Evolutionary conservation across 2,113 vertebrate genomes (phyloP).

Genomic region (Machaerirhynchus nigripectus): DNA sequence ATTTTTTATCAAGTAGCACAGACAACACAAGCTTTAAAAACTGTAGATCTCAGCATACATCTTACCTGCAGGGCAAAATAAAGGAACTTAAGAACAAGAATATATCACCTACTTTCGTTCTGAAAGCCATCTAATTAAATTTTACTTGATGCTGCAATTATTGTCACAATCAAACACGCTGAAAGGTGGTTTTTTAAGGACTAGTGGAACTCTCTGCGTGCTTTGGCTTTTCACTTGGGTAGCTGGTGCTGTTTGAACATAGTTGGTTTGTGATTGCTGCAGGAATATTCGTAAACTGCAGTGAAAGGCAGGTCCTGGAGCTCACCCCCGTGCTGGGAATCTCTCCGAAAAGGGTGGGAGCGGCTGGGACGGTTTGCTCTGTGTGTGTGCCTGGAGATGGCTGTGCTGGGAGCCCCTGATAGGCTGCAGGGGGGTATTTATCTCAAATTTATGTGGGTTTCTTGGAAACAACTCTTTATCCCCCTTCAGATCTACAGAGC

Average conservation of each 20-base stretch:
- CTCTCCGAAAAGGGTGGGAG: neutral
- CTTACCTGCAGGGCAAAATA: neutral
- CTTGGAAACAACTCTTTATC: neutral
- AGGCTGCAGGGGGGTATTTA: neutral
- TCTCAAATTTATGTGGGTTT: neutral
- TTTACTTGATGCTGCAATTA: neutral
- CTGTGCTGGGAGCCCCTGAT: neutral
- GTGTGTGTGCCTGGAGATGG: neutral
- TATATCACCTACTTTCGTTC: neutral
- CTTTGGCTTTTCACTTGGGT: neutral
- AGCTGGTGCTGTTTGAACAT: neutral
- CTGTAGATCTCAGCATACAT: neutral
- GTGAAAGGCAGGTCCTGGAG: neutral
- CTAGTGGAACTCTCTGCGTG: neutral
- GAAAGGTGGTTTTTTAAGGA: neutral
- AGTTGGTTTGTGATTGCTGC: neutral
- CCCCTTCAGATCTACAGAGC: neutral
- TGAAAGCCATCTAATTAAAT: neutral
- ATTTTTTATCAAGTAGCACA: neutral
- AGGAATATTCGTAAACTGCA: fast-evolving
- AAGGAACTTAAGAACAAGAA: neutral
- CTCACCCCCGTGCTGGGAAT: neutral
- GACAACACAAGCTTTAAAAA: neutral
- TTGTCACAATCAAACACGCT: neutral
- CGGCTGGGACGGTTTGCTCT: fast-evolving